Percentiles rank a stretch among this genome's conserved stretches.
phyloP scores from a whole-genome alignment of 2,888 invertebrate genomes.

The Oligia strigilis region DNA sequence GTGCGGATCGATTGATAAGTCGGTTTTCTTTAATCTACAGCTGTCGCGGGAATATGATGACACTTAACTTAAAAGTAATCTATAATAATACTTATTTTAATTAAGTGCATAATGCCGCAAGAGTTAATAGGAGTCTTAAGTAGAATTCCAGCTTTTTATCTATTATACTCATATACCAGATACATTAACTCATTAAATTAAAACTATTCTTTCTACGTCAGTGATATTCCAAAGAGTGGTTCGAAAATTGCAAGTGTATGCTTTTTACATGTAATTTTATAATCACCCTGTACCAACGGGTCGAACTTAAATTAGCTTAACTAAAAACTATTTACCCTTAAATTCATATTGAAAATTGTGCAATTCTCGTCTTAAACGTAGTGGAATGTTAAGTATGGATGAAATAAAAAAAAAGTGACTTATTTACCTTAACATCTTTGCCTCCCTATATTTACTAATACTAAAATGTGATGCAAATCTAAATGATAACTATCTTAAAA shows the following conservation, averaged over 20 bases:
- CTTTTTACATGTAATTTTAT: constrained; percentile 4
- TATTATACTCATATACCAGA: constrained; percentile 9
- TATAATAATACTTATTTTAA: constrained; percentile 40
- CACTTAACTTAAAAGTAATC: constrained; percentile 15
- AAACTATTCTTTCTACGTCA: constrained; percentile 17
- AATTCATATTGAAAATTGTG: constrained; percentile 1
- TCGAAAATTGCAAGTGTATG: constrained; percentile 11
- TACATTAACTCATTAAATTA: constrained; percentile 10
- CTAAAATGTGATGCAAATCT: constrained; percentile 55
- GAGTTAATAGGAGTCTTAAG: constrained; percentile 54
- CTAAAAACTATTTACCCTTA: background rate
- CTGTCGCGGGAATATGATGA: constrained; percentile 34
- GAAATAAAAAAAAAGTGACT: background rate
- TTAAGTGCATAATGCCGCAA: constrained; percentile 74
- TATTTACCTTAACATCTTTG: background rate
- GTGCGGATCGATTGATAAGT: background rate
- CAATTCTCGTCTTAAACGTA: constrained; percentile 51
- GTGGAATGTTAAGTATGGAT: constrained; percentile 85
- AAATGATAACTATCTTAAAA: constrained; percentile 26
- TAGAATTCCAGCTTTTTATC: constrained; percentile 36
- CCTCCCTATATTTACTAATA: constrained; percentile 43
- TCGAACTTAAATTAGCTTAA: background rate
- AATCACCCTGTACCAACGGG: constrained; percentile 1
- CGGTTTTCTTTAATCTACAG: background rate
- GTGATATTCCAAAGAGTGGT: constrained; percentile 13